Conservation (phyloP, 1,140 invertebrate species). For the Trinorchestia longiramus region DNA sequence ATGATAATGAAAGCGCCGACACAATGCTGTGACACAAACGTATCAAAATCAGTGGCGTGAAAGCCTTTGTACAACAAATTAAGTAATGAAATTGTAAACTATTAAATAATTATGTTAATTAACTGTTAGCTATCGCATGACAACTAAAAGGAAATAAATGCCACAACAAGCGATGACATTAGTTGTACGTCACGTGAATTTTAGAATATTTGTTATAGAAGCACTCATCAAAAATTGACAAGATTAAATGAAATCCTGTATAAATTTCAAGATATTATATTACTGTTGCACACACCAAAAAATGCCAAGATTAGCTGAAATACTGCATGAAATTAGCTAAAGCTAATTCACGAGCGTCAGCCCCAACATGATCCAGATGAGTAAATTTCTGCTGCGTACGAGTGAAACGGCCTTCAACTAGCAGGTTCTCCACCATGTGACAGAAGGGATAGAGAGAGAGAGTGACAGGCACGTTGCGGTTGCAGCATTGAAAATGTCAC, state of each 20-base stretch:
- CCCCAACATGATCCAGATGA: background rate
- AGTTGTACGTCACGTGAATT: background rate
- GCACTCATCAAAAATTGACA: background rate
- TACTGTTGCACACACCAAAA: background rate
- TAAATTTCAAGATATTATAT: too few relatives aligned
- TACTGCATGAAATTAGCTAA: background rate
- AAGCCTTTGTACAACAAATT: background rate
- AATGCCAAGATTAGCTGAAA: background rate
- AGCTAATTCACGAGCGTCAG: too few relatives aligned
- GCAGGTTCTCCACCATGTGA: background rate
- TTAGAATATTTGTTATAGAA: background rate
- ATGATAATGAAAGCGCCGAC: background rate
- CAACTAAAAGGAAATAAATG: background rate
- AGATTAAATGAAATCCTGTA: background rate
- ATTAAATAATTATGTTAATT: background rate
- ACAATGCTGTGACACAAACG: background rate
- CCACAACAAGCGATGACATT: background rate
- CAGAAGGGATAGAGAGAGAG: background rate
- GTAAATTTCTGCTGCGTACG: background rate
- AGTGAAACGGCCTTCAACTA: background rate
- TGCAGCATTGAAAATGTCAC: background rate
- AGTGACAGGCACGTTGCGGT: background rate
- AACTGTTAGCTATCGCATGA: background rate
- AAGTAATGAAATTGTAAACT: background rate
- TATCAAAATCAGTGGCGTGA: background rate